Evolutionary conservation across 2,888 invertebrate genomes (phyloP), one percentile per base, ranked within the genome.

Genomic region (Stenodera caucasica): DNA sequence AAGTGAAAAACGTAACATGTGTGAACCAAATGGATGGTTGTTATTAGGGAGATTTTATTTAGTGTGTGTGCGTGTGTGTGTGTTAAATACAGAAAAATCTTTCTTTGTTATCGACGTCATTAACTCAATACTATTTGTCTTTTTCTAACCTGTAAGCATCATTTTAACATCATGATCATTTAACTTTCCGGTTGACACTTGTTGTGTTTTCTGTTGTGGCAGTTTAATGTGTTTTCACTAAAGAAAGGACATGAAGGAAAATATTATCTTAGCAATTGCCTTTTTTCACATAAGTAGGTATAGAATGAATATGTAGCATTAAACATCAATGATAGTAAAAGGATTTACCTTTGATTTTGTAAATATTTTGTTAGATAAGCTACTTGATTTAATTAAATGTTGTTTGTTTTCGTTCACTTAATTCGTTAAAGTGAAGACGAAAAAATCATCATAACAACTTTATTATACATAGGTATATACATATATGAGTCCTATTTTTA

Each of bases 121-220:
- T 45, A 32, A 33, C n/a, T 53, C 30, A n/a, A 21, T n/a, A 37
- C 50, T 59, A 53, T 62, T 62, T 57, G 57, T 60, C 63, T 60
- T 54, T 55, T 53, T 63, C 63, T 60, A 57, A 68, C 45, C n/a
- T 45, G 45, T 21, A 45, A 45, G 11, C 72, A 67, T 75, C 72
- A 35, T 72, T 71, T 69, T 71, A 73, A 70, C 73, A 72, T 74
- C 76, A 75, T 45, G 45, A 45, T 23, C 45, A 45, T 45, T 76
- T 76, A 76, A 74, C 72, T 75, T 62, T 54, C 65, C 67, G 70
- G 72, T 72, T 76, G 76, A 76, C 76, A 76, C 76, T 76, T 76
- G 76, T 76, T 76, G 71, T 74, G 70, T 73, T 74, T 73, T 69
- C 61, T 60, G 71, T 72, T 15, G 55, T 64, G 64, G 58, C 64